A percentile compares a stretch with the other conserved stretches of the same genome.
phyloP scores from a whole-genome alignment of 2,113 vertebrate genomes.

The Lichenostomus cassidix region DNA sequence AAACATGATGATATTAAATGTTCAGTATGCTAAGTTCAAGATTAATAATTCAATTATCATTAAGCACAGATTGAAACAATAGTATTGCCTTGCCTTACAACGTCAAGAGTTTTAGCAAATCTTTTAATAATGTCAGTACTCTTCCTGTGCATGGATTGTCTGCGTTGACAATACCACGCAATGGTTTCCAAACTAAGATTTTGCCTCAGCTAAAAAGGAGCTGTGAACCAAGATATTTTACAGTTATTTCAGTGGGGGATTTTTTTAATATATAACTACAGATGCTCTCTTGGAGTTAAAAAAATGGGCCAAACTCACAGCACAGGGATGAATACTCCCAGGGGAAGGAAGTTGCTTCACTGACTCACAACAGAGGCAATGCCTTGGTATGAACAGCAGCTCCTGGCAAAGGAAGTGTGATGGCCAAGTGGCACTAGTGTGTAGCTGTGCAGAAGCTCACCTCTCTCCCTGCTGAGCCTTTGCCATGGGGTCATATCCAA shows the following conservation, averaged over 20 bases:
- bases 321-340: background rate
- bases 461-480: background rate
- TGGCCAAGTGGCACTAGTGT: background rate
- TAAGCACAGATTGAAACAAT: slow-evolving; percentile 67
- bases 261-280: background rate
- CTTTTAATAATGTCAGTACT: slow-evolving; percentile 55
- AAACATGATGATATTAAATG: slow-evolving; percentile 59
- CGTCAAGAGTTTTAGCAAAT: slow-evolving; percentile 40
- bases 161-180: slow-evolving; percentile 2
- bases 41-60: slow-evolving; percentile 72
- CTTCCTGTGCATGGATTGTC: background rate
- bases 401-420: background rate
- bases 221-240: background rate
- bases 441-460: background rate
- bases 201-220: slow-evolving; percentile 32
- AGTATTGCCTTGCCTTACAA: slow-evolving; percentile 7
- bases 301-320: background rate
- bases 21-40: slow-evolving; percentile 48
- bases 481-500: background rate
- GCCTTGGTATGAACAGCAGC: background rate
- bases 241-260: background rate
- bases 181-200: slow-evolving; percentile 40
- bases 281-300: background rate
- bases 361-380: background rate
- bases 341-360: background rate